Base-by-base conservation (phyloP, 2,888 invertebrate genomes). In the Ptilodon capucinus region DNA sequence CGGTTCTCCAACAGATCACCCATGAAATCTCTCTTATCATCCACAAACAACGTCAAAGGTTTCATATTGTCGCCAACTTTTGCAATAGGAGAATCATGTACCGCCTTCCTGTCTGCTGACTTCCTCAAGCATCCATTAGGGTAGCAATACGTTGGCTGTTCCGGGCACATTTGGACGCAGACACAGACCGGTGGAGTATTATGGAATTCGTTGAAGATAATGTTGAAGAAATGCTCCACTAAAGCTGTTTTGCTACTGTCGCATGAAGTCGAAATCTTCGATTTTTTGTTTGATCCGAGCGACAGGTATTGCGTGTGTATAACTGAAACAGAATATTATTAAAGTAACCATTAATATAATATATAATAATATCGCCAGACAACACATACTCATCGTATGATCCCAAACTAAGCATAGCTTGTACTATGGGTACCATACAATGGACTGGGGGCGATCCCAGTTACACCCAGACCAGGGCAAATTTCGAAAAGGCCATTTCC, bases 141-240 rank as follows among this genome's bases (percentile, higher is more conserved):
- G 44, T 87, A 88, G 54, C 89, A 89, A 55, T 88, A 89, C 0
- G 84, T 84, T 0, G 86, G 72, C 46, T 84, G 84, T 0, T 76
- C 71, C 0, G 54, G 45, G 32, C 89, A 88, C 81, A 87, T 86
- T 58, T 86, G 84, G 0, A 88, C 84, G 47, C 89, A 89, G 0
- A 84, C 79, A 30, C 89, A 89, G 0, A 77, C 65, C 0, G 89
- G 88, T 2, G 81, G 82, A 0, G 64, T 68, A 9, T 55, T 70
- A 6, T 81, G 81, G 43, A 87, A 88, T 47, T 89, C 87, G 1
- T 75, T 68, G 57, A 89, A 88, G 39, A 88, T 78, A 1, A 83
- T 57, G 40, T 83, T 84, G 58, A 89, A 89, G 55, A 89, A 89
- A 42, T 81, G 77, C 47, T 89, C 88, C 0, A 86, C 77, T 1